Base-by-base conservation (phyloP, 2,113 vertebrate species). In the Hepsetus odoe region DNA sequence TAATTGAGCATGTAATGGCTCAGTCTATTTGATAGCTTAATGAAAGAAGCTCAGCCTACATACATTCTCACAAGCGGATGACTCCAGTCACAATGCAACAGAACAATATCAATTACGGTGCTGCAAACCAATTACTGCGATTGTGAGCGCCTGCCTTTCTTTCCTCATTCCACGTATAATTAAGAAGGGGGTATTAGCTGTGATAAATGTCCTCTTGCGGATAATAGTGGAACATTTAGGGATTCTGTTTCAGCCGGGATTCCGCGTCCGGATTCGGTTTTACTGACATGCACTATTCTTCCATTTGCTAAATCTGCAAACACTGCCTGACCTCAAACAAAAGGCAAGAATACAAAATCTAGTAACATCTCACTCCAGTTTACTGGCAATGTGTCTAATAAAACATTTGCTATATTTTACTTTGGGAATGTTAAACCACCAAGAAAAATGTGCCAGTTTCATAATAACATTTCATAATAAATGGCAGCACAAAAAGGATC, bases 1-100 rank as follows among this genome's bases (percentile, higher is more conserved):
- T 86, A 87, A 87, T 85, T 82, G 81, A 71, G 73, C 77, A 81
- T 84, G 81, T 86, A 84, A 84, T 81, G 70, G 79, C 69, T 76
- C 79, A 18, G 74, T 73, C 80, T 79, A 32, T 56, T 83, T 82
- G 83, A 87, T 85, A 74, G 64, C 85, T 78, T 87, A 86, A 87
- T 85, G 77, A 87, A 86, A 85, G 71, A 30, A 67, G 26, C 74
- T 72, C 24, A 32, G 61, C 74, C 38, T 79, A 70, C 59, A 55
- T 53, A 70, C 65, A 74, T 73, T 74, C 76, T 66, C 69, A 82
- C 66, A 51, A 38, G 73, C 32, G 62, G 79, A 81, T 82, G 79
- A 74, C 69, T 84, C 66, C 26, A 77, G 72, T 77, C 80, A 79
- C 68, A 76, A 61, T 74, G 82, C 77, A 76, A 82, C 56, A 61